phyloP scores from a whole-genome alignment of 2,113 vertebrate species.

The Charina bottae region DNA sequence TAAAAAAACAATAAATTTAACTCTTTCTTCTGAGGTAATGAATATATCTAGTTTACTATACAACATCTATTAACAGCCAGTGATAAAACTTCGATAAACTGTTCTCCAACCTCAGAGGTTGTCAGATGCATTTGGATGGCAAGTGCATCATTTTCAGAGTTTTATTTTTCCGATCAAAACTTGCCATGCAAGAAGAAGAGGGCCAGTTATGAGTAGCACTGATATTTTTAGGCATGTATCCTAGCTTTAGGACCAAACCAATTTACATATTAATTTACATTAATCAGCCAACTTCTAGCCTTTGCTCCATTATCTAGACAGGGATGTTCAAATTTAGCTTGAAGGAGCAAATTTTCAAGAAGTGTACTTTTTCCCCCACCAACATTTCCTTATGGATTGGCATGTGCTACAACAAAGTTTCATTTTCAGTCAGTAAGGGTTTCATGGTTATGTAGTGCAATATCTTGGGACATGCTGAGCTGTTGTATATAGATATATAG shows the following conservation, averaged over 20 bases:
- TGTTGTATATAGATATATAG: background rate
- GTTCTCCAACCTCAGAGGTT: background rate
- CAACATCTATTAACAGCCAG: background rate
- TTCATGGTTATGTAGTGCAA: background rate
- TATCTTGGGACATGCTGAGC: background rate
- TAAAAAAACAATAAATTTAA: background rate
- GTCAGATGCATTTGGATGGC: background rate
- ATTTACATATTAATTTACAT: background rate
- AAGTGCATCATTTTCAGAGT: background rate
- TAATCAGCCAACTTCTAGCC: background rate
- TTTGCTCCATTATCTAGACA: background rate
- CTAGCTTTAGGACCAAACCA: background rate
- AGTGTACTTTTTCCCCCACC: background rate
- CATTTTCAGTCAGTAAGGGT: background rate
- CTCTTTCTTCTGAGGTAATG: slow-evolving; percentile 6
- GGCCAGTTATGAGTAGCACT: background rate
- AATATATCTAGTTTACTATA: slow-evolving; percentile 21
- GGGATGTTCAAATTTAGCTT: background rate
- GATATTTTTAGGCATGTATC: background rate
- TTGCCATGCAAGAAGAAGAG: background rate
- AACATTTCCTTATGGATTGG: background rate
- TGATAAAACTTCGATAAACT: background rate
- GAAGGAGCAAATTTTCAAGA: background rate
- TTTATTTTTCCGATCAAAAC: background rate
- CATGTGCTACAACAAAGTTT: background rate